Conservation (phyloP, 2,888 invertebrate genomes). For the Minunthozetes semirufus region DNA sequence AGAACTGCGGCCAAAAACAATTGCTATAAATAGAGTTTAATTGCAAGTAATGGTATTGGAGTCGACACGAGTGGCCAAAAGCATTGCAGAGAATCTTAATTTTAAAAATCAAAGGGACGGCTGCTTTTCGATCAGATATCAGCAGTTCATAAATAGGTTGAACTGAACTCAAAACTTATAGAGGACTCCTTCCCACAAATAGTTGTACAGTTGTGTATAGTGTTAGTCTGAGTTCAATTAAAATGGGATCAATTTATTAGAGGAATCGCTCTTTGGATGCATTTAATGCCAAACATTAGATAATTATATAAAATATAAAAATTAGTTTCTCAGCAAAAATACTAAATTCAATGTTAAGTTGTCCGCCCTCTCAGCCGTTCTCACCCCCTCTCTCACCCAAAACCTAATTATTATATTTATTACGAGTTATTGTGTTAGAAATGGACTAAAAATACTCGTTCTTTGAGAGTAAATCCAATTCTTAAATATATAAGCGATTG, state of each 20-base stretch:
- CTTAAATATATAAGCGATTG: not conserved
- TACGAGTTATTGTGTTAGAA: not conserved
- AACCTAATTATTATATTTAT: too few relatives aligned
- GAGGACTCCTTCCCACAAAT: not conserved
- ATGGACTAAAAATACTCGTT: not conserved
- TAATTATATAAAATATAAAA: too few relatives aligned
- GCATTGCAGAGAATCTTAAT: not conserved
- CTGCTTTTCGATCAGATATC: not conserved
- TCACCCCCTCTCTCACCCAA: not conserved
- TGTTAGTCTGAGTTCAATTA: not conserved
- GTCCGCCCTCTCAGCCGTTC: not conserved
- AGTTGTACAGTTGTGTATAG: not conserved
- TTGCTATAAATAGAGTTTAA: not conserved
- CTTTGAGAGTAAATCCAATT: not conserved
- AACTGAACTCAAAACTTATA: too few relatives aligned
- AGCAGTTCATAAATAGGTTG: not conserved
- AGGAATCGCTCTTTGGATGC: not conserved
- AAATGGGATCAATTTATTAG: not conserved
- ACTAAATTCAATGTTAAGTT: too few relatives aligned
- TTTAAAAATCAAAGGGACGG: not conserved
- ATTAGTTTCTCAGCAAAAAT: too few relatives aligned
- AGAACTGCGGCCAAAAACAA: not conserved
- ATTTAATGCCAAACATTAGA: too few relatives aligned
- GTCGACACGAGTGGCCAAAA: slow-evolving; percentile 16
- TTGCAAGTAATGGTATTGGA: not conserved